Evolutionary conservation across 2,888 invertebrate species (phyloP).

Genomic region (Lasius platythorax): DNA sequence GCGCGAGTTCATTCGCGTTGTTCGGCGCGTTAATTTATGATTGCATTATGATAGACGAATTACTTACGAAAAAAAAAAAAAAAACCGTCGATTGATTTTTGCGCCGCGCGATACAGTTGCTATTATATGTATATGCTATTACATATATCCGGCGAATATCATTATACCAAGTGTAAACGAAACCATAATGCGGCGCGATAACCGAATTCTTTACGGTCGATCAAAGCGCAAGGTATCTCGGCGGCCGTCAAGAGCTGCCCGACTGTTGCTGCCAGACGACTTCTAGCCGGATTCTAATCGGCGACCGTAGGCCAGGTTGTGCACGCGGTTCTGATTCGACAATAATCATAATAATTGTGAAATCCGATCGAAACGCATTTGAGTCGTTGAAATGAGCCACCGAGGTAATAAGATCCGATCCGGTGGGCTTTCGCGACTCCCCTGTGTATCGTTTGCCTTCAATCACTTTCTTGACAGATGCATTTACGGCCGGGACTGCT

Average conservation of each 20-base stretch:
- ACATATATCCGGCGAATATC: conserved; percentile 60
- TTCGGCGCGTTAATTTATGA: background rate
- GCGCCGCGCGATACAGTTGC: background rate
- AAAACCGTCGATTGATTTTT: background rate
- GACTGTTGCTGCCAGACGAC: conserved; percentile 44
- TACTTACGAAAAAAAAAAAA: background rate
- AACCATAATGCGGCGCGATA: conserved; percentile 73
- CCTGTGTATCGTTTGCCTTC: conserved; percentile 81
- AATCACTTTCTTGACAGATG: conserved; percentile 85
- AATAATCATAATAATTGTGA: conserved; percentile 81
- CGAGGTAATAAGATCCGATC: conserved; percentile 80
- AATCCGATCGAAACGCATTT: conserved; percentile 83
- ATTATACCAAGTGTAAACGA: conserved; percentile 76
- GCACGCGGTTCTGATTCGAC: conserved; percentile 60
- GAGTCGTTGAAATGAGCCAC: conserved; percentile 80
- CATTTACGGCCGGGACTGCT: conserved; percentile 81
- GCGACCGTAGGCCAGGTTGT: background rate
- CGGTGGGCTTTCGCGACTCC: conserved; percentile 54
- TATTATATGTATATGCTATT: background rate
- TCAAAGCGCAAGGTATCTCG: conserved; percentile 33
- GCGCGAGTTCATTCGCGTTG: background rate
- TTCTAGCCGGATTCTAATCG: conserved; percentile 49
- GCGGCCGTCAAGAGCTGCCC: conserved; percentile 58
- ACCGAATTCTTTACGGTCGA: conserved; percentile 75
- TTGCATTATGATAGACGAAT: background rate